A percentile compares a stretch with the other conserved stretches of the same genome.
Conservation (phyloP, 2,888 invertebrate species). For the Sminthurinus aureus region DNA sequence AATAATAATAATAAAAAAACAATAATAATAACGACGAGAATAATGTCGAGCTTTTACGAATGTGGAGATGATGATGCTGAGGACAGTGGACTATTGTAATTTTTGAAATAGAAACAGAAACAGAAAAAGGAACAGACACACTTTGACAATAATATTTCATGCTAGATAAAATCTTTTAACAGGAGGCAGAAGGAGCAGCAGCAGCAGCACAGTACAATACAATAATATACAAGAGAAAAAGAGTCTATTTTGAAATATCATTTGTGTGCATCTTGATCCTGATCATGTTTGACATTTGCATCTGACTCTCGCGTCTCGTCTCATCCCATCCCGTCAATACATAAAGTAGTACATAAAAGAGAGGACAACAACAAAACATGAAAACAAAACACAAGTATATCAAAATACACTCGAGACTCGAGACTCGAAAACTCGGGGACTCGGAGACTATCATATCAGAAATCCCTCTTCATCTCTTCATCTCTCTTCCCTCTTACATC, state of each 20-base stretch:
- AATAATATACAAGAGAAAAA: background rate
- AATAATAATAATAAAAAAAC: too few species aligned
- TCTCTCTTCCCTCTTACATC: background rate
- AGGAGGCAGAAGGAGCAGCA: too few species aligned
- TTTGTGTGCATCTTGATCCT: conserved; percentile 12
- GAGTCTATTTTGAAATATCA: conserved; percentile 23
- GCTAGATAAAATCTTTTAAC: conserved; percentile 47
- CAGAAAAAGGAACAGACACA: conserved; percentile 46
- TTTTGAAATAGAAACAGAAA: background rate
- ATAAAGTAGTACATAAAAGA: too few species aligned
- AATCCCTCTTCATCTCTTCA: background rate
- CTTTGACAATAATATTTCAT: conserved; percentile 57
- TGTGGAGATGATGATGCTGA: too few species aligned
- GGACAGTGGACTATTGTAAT: too few species aligned
- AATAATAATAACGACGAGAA: too few species aligned
- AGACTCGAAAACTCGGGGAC: background rate
- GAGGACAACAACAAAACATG: too few species aligned
- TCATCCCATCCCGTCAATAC: background rate
- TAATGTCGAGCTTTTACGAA: too few species aligned
- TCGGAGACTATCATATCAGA: background rate
- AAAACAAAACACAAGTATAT: conserved; percentile 24
- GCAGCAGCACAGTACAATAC: too few species aligned
- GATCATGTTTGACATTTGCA: conserved; percentile 38
- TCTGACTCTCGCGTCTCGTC: conserved; percentile 26
- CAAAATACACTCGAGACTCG: conserved; percentile 10